Percentiles rank a stretch among this genome's conserved stretches.
Evolutionary conservation across 2,797 vertebrate genomes (phyloP).

Genomic region (Sebastolobus altivelis): DNA sequence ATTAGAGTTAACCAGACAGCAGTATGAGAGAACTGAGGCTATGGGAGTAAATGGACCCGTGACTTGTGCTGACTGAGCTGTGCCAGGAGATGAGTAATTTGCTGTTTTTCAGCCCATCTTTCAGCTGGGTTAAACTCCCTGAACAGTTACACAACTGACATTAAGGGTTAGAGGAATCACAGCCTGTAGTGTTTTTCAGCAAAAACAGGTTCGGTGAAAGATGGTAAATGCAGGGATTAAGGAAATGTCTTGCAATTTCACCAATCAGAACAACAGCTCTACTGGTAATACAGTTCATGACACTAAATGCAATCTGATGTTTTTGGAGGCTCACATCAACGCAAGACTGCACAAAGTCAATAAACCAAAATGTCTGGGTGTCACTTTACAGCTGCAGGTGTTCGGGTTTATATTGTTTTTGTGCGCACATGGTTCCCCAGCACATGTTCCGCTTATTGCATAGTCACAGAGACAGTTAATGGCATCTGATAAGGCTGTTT

Average conservation of each 20-base stretch:
- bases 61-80: slow-evolving; percentile 4
- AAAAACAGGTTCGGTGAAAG: background rate
- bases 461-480: slow-evolving; percentile 44
- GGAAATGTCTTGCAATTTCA: background rate
- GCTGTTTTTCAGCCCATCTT: background rate
- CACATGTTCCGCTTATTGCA: background rate
- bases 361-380: background rate
- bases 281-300: background rate
- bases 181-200: background rate
- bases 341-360: background rate
- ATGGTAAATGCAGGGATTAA: background rate
- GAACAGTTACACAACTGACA: background rate
- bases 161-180: background rate
- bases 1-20: slow-evolving; percentile 19
- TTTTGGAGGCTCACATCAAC: background rate
- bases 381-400: background rate
- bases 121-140: background rate
- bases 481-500: slow-evolving; percentile 44
- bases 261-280: background rate
- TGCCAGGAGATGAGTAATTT: slow-evolving; percentile 10
- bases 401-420: background rate
- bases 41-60: slow-evolving; percentile 21
- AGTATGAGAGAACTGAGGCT: background rate
- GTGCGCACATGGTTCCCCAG: background rate
- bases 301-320: background rate